Conservation (phyloP, 1,140 invertebrate species). For the Watersipora subatra region DNA sequence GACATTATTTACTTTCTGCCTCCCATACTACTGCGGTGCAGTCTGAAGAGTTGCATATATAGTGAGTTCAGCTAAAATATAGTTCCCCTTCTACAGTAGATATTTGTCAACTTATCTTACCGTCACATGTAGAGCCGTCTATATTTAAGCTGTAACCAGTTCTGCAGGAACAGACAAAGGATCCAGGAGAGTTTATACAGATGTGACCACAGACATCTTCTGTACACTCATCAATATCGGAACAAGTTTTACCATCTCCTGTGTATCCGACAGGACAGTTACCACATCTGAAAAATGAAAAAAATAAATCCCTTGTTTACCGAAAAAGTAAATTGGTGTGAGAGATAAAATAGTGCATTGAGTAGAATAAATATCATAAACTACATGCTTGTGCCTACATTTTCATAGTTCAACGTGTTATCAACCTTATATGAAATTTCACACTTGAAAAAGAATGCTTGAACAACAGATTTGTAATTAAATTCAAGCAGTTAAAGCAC, state of each 20-base stretch:
- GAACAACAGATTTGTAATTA: no score
- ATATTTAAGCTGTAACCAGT: background rate
- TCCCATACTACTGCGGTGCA: background rate
- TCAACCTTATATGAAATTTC: no score
- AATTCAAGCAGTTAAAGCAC: no score
- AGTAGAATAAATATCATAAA: no score
- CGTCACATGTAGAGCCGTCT: background rate
- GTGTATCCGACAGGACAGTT: background rate
- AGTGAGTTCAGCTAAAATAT: background rate
- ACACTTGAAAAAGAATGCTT: no score
- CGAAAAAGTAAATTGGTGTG: background rate
- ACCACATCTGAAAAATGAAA: background rate
- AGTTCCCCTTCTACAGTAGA: background rate
- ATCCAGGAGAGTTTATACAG: slow-evolving; percentile 11
- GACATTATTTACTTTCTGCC: background rate
- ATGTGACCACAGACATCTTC: slow-evolving; percentile 11
- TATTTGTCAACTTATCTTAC: background rate
- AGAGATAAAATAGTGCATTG: background rate
- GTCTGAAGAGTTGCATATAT: background rate
- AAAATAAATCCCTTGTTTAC: no score
- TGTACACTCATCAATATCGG: slow-evolving; percentile 18
- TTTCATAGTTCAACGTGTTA: no score
- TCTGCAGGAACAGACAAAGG: background rate
- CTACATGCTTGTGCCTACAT: no score
- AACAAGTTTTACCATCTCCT: background rate